Base-by-base conservation (phyloP, 1,140 invertebrate species). In the Drosophila ambigua region DNA sequence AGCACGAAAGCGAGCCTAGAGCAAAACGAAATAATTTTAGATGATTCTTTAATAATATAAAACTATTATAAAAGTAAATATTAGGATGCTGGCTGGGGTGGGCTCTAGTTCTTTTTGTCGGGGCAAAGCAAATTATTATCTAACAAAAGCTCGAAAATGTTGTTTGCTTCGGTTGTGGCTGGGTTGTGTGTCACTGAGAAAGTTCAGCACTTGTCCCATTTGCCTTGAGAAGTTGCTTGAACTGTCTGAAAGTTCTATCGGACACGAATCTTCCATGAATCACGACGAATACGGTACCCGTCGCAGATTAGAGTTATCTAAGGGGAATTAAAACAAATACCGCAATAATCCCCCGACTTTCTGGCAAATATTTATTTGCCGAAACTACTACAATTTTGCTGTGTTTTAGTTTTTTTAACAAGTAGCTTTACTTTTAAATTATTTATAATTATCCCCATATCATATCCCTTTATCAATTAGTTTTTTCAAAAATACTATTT, bases 171-270 rank as follows among this genome's bases (percentile, higher is more conserved):
- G 31, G 23, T 23, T 23, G 31, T 53, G 35, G 35, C 35, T 39
- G 35, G 35, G 4, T 4, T 53, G 4, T 39, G 28, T 72, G 55
- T 20, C 72, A 57, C 60, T 63, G 52, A 46, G 53, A 74, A 58
- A 65, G 71, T 66, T 67, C 54, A 55, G 9, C n/a, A 50, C 15
- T 15, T 44, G 26, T 26, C 26, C n/a, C 44, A 16, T 60, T 76
- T 55, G 13, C 73, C 73, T 76, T 76, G 72, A 45, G 35, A 16
- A 68, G 72, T 76, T 76, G 51, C 2, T 55, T 76, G 73, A 76
- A 76, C 73, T 76, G 50, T 49, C 28, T 39, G 24, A 24, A 52
- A 49, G 13, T 54, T 43, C 44, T 28, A 8, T 41, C 9, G 4
- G 16, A 31, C 7, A 23, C 41, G n/a, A 28, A 23, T 62, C 41